These are phyloP conservation scores for Catostomus latipinnis DNA, from an alignment of 2,797 vertebrate species.

Conservation along the genomic window DNA sequence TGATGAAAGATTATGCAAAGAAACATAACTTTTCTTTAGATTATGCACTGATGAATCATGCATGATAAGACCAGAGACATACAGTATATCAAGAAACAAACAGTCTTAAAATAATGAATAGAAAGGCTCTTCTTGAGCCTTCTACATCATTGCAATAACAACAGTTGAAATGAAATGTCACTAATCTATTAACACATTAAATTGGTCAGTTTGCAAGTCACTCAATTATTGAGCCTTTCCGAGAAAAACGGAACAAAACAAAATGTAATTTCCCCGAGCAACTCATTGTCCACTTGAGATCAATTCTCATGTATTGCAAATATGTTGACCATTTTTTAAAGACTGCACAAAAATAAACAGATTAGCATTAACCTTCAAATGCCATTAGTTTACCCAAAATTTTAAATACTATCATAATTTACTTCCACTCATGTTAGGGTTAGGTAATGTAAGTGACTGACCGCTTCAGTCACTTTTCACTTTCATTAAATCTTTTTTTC, in stretches of 20 bases:
- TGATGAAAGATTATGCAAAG: neutral
- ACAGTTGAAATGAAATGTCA: constrained; percentile 56
- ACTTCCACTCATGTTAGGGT: too few species aligned
- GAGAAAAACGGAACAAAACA: neutral
- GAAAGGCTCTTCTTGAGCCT: constrained; percentile 61
- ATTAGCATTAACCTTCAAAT: constrained; percentile 8
- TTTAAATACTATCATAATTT: too few species aligned
- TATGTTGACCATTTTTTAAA: neutral
- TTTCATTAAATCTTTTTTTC: too few species aligned
- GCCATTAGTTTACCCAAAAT: neutral
- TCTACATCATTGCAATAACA: constrained; percentile 74
- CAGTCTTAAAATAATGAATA: neutral
- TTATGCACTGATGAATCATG: neutral
- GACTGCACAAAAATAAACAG: neutral
- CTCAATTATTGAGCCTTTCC: constrained; percentile 29
- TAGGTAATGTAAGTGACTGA: too few species aligned
- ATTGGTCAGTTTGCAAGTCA: constrained; percentile 45
- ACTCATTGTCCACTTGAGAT: constrained; percentile 16
- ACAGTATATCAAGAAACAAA: neutral
- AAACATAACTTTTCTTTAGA: neutral
- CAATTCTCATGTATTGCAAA: neutral
- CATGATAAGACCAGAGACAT: neutral
- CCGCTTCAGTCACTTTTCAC: too few species aligned
- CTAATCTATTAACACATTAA: constrained; percentile 67
- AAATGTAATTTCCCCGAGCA: constrained; percentile 28